Conservation (phyloP, 2,888 invertebrate species). For the Diarsia mendica region DNA sequence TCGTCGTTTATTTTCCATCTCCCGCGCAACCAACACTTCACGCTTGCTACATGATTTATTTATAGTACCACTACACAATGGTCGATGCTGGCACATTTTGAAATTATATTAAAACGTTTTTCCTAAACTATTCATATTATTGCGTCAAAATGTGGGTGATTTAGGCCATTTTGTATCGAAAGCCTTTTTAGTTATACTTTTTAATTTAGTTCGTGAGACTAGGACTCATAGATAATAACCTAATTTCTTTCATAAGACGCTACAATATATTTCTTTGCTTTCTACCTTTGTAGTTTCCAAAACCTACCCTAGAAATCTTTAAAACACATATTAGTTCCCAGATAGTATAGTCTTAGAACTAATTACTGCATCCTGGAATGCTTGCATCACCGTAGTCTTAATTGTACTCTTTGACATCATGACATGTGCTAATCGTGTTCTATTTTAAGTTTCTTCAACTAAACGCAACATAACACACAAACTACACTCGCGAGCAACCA, state of each 20-base stretch:
- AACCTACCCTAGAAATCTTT: not conserved
- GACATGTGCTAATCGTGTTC: not conserved
- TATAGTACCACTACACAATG: slow-evolving; percentile 32
- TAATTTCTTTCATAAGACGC: not conserved
- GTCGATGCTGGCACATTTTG: slow-evolving; percentile 30
- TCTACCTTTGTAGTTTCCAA: not conserved
- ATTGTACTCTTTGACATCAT: not conserved
- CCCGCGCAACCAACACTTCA: slow-evolving; percentile 60
- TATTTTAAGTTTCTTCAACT: not conserved
- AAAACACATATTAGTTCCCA: slow-evolving; percentile 5
- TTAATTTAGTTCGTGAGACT: slow-evolving; percentile 28
- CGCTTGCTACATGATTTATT: slow-evolving; percentile 54
- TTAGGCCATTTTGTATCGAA: slow-evolving; percentile 15
- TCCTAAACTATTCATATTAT: not conserved
- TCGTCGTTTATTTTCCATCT: slow-evolving; percentile 59
- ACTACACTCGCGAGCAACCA: not conserved
- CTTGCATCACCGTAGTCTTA: slow-evolving; percentile 28
- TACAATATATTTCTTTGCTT: not conserved
- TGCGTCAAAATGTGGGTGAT: slow-evolving; percentile 35
- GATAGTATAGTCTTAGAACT: slow-evolving; percentile 18
- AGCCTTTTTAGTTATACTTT: slow-evolving; percentile 1
- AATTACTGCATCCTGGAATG: not conserved
- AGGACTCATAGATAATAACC: not conserved
- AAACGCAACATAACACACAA: not conserved
- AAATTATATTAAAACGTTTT: not conserved